Evolutionary conservation across 2,797 vertebrate species (phyloP).

Genomic region (Aeoliscus strigatus): DNA sequence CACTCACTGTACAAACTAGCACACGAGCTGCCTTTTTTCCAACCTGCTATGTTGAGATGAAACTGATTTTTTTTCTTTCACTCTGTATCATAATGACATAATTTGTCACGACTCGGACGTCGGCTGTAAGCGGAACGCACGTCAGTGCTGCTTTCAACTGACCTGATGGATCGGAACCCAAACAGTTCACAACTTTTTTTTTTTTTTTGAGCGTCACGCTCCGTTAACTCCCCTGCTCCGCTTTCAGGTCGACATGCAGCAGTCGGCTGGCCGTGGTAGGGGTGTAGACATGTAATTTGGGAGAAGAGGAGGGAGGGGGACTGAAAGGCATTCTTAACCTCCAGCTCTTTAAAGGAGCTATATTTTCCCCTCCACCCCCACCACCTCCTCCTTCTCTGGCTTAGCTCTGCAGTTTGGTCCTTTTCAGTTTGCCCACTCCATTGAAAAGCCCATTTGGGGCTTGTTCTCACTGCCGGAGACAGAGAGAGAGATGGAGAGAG

Average conservation of each 20-base stretch:
- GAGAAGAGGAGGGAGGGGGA: constrained; percentile 43
- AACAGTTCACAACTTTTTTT: constrained; percentile 18
- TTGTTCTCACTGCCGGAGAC: constrained; percentile 58
- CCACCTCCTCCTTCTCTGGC: constrained; percentile 66
- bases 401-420: constrained; percentile 71
- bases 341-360: constrained; percentile 75
- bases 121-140: no score
- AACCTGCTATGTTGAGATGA: no score
- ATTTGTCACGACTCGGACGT: no score
- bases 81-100: no score
- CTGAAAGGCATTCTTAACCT: constrained; percentile 73
- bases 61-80: no score
- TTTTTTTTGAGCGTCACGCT: constrained; percentile 55
- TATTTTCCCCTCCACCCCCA: constrained; percentile 70
- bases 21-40: no score
- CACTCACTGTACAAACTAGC: no score
- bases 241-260: constrained; percentile 68
- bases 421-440: constrained; percentile 80
- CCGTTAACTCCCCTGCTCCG: constrained; percentile 50
- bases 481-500: no score
- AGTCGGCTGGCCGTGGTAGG: constrained; percentile 65
- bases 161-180: constrained; percentile 27
- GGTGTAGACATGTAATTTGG: constrained; percentile 76
- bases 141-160: constrained; percentile 7
- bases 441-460: constrained; percentile 72